Evolutionary conservation across 2,888 invertebrate genomes (phyloP).

Genomic region (Brachyptera putata): DNA sequence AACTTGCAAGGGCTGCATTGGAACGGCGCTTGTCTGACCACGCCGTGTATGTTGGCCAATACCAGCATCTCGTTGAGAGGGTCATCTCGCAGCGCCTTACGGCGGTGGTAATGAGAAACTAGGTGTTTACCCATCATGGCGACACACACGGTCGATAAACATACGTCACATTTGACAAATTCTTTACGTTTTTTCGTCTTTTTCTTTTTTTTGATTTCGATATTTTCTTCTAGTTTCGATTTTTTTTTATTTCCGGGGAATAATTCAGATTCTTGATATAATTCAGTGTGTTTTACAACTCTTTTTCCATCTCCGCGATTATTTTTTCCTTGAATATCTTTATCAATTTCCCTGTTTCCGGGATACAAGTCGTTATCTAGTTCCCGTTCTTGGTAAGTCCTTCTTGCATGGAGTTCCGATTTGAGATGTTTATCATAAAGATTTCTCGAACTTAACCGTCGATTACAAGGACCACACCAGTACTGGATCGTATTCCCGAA

Average conservation of each 20-base stretch:
- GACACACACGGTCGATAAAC: conserved; percentile 62
- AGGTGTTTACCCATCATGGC: conserved; percentile 77
- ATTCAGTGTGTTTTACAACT: not conserved
- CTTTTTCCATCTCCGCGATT: conserved; percentile 7
- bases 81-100: conserved; percentile 57
- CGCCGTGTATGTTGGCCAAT: conserved; percentile 69
- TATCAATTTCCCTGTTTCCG: not conserved
- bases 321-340: not conserved
- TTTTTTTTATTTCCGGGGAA: not conserved
- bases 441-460: conserved; percentile 65
- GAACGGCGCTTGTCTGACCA: conserved; percentile 77
- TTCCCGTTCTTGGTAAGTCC: conserved; percentile 57
- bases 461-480: conserved; percentile 78
- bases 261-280: conserved; percentile 10
- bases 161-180: conserved; percentile 61
- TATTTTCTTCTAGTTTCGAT: conserved; percentile 40
- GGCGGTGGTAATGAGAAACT: conserved; percentile 79
- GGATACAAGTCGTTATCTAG: conserved; percentile 44
- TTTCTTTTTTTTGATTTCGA: conserved; percentile 41
- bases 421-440: conserved; percentile 73
- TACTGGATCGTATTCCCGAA: conserved; percentile 50
- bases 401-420: conserved; percentile 66
- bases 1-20: conserved; percentile 82
- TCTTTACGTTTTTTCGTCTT: conserved; percentile 23
- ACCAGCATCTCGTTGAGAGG: conserved; percentile 51